Conservation (phyloP, 2,797 vertebrate species). For the Cetoscarus ocellatus region DNA sequence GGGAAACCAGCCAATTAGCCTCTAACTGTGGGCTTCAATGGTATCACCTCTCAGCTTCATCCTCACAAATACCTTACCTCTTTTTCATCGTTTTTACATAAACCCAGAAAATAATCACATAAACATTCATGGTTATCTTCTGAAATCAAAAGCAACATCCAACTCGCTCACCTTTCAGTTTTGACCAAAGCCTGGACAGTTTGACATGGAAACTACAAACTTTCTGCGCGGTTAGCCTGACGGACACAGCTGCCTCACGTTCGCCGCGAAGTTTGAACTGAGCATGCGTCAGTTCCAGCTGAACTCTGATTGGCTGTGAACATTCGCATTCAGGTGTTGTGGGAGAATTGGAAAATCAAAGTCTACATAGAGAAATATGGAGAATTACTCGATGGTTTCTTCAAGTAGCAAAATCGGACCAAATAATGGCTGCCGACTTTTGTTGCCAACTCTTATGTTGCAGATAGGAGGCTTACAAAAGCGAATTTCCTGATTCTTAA, state of each 20-base stretch:
- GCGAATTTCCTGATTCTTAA: too few relatives aligned
- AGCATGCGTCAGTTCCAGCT: background rate
- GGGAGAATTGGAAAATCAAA: background rate
- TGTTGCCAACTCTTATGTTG: too few relatives aligned
- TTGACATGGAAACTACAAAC: constrained; percentile 6
- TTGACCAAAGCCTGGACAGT: background rate
- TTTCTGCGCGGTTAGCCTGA: background rate
- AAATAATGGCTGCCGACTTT: too few relatives aligned
- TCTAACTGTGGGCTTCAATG: background rate
- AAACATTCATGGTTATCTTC: background rate
- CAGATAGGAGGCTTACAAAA: too few relatives aligned
- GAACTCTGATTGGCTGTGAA: constrained; percentile 59
- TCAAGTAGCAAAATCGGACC: too few relatives aligned
- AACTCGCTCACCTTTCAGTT: background rate
- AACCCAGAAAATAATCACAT: background rate
- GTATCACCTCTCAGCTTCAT: too few relatives aligned
- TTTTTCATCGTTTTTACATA: too few relatives aligned
- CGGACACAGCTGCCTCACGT: accelerated
- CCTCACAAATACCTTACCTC: background rate
- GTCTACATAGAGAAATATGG: too few relatives aligned
- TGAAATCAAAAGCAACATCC: accelerated
- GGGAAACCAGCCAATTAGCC: constrained; percentile 19
- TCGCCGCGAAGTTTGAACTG: background rate
- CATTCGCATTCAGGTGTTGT: background rate
- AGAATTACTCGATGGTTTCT: too few relatives aligned